Percentiles rank a stretch among this genome's conserved stretches.
These are phyloP conservation scores for Silurus aristotelis DNA, from an alignment of 2,797 vertebrate genomes.

Conservation along the genomic window DNA sequence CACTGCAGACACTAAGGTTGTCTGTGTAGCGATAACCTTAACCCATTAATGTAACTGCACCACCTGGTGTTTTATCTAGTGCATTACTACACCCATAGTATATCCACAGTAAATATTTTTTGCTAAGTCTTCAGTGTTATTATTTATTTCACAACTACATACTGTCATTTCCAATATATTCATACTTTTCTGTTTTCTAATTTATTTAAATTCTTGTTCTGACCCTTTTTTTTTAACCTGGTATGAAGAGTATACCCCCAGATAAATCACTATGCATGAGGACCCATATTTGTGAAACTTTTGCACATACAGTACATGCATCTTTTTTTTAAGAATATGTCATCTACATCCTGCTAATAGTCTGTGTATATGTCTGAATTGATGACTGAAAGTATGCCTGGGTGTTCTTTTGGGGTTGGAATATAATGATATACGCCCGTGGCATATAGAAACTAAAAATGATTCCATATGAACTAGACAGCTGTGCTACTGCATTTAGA, in stretches of 20 bases:
- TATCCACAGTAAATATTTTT: background rate
- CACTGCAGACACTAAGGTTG: background rate
- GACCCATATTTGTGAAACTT: background rate
- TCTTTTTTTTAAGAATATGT: background rate
- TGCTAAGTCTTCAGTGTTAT: background rate
- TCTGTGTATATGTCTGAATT: conserved; percentile 43
- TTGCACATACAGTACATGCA: background rate
- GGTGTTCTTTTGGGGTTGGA: conserved; percentile 68
- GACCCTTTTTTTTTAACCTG: background rate
- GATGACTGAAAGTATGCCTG: conserved; percentile 63
- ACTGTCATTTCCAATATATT: background rate
- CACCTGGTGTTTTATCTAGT: background rate
- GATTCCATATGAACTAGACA: conserved; percentile 61
- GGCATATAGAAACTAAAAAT: conserved; percentile 71
- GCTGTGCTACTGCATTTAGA: conserved; percentile 34
- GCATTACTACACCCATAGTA: background rate
- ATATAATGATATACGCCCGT: conserved; percentile 69
- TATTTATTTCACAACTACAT: background rate
- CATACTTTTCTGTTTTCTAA: background rate
- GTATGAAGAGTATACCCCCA: background rate
- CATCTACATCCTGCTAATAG: background rate
- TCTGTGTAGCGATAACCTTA: background rate
- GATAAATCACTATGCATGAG: background rate
- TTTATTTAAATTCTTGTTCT: background rate
- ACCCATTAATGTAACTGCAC: background rate